phyloP scores from a whole-genome alignment of 2,888 invertebrate genomes.

The Zhuqinia jingwanae region DNA sequence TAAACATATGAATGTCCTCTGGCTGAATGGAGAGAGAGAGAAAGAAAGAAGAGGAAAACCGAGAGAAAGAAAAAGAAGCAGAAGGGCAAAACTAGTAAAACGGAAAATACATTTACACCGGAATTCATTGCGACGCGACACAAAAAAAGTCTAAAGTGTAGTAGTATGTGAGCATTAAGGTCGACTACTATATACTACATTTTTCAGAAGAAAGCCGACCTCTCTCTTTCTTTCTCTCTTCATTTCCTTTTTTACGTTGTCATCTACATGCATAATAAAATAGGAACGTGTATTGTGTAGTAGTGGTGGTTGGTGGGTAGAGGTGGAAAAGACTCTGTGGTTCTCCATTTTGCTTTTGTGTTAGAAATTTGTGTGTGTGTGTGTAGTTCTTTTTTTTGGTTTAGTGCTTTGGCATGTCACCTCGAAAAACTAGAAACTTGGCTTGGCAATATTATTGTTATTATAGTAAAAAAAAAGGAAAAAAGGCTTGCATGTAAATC shows the following conservation, averaged over 20 bases:
- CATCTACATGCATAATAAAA: conserved; percentile 70
- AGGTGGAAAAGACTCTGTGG: background rate
- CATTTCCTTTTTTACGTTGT: conserved; percentile 66
- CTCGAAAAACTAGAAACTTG: conserved; percentile 32
- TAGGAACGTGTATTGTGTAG: conserved; percentile 46
- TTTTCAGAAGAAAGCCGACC: conserved; percentile 40
- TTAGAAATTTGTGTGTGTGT: conserved; percentile 5
- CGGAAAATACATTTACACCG: conserved; percentile 58
- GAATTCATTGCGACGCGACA: conserved; percentile 60
- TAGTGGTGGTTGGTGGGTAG: background rate
- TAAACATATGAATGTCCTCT: conserved; percentile 31
- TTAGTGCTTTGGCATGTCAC: conserved; percentile 53
- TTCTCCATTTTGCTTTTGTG: background rate
- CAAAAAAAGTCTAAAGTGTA: background rate
- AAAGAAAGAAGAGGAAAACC: background rate
- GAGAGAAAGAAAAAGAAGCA: conserved; percentile 21
- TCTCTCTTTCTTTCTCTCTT: conserved; percentile 40
- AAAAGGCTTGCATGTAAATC: conserved; percentile 67
- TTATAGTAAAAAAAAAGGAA: conserved; percentile 46
- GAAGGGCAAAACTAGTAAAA: conserved; percentile 3
- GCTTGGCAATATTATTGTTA: conserved; percentile 69
- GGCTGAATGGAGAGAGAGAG: conserved; percentile 23
- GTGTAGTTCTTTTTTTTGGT: conserved; percentile 47
- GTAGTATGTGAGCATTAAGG: background rate
- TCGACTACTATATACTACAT: background rate